Conservation (phyloP, 2,888 invertebrate genomes). For the Byasa hedistus region DNA sequence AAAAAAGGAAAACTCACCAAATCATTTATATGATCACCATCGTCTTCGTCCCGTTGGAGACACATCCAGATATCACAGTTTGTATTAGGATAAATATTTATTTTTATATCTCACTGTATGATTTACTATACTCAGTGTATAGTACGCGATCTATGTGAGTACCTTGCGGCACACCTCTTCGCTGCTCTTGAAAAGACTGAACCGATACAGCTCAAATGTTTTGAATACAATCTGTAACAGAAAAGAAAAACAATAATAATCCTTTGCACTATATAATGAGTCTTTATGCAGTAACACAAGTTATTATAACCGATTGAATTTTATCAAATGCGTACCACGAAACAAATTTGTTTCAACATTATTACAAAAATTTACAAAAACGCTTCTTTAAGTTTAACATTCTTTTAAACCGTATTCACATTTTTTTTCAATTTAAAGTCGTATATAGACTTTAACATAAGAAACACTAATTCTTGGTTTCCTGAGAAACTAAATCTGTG, state of each 20-base stretch:
- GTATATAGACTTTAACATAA: too few species aligned
- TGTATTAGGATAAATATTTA: constrained; percentile 33
- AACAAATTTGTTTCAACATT: background rate
- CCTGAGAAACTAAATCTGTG: too few species aligned
- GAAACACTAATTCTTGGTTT: too few species aligned
- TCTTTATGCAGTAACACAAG: constrained; percentile 9
- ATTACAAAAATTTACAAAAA: too few species aligned
- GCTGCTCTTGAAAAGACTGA: constrained; percentile 60
- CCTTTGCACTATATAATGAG: constrained; percentile 21
- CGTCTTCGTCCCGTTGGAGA: constrained; percentile 71
- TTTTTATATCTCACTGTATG: constrained; percentile 39
- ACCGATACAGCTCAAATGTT: constrained; percentile 61
- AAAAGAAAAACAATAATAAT: constrained; percentile 77
- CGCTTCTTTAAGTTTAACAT: too few species aligned
- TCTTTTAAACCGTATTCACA: too few species aligned
- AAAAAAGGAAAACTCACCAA: constrained; percentile 53
- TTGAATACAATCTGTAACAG: constrained; percentile 78
- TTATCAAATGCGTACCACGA: constrained; percentile 5
- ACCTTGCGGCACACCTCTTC: constrained; percentile 64
- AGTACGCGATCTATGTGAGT: constrained; percentile 43
- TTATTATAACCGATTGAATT: constrained; percentile 1
- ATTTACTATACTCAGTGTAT: constrained; percentile 37
- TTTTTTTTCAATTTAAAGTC: too few species aligned
- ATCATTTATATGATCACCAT: constrained; percentile 62
- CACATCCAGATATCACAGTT: constrained; percentile 70